These are phyloP conservation scores for Blera fallax DNA, from an alignment of 2,888 invertebrate genomes.

Conservation along the genomic window DNA sequence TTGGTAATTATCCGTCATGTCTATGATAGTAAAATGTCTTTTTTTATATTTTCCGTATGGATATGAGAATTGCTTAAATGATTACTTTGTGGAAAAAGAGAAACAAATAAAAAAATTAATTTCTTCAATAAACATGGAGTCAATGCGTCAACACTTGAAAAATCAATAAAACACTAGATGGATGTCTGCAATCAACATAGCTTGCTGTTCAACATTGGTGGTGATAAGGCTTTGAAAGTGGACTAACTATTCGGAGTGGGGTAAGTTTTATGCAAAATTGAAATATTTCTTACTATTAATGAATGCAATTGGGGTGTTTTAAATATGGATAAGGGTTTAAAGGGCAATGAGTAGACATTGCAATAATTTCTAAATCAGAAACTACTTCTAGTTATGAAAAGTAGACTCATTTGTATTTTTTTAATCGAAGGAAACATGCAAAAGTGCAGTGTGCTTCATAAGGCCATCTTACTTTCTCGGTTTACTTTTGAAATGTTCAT, in stretches of 20 bases:
- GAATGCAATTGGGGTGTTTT: too few species aligned
- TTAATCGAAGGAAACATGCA: too few species aligned
- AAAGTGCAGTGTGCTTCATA: too few species aligned
- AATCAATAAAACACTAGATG: neutral
- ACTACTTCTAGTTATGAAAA: too few species aligned
- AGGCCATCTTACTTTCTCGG: too few species aligned
- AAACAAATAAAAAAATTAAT: neutral
- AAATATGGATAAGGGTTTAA: too few species aligned
- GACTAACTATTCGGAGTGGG: neutral
- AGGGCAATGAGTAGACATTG: too few species aligned
- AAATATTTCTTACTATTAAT: too few species aligned
- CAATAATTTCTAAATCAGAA: too few species aligned
- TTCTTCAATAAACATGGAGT: slow-evolving; percentile 21
- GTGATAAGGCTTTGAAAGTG: neutral
- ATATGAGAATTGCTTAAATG: neutral
- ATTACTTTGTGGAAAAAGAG: neutral
- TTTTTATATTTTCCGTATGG: neutral
- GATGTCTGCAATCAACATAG: neutral
- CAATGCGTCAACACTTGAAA: neutral
- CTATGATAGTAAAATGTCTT: neutral
- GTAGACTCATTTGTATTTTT: too few species aligned
- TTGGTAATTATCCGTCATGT: slow-evolving; percentile 74
- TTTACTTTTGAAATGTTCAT: too few species aligned
- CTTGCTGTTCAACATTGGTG: neutral
- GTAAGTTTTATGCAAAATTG: too few species aligned